Evolutionary conservation across 2,797 vertebrate genomes (phyloP), one percentile per base, ranked within the genome.

Genomic region (Vespertilio murinus): DNA sequence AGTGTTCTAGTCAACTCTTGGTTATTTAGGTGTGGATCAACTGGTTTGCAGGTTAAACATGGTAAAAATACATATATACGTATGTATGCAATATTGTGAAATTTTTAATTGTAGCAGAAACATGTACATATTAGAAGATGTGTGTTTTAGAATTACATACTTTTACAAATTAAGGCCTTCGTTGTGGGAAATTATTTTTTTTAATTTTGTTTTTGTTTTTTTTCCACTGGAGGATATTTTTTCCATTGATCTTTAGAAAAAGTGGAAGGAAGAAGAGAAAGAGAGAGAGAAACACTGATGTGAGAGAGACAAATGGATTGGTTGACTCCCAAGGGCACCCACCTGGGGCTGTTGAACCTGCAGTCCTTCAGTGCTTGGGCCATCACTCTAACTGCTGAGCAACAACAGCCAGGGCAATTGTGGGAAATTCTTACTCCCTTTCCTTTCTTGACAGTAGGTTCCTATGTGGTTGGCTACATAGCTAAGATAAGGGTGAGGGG

Each of bases 1-100:
- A 74, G 7, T 82, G 14, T 85, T 47, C 18, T 45, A n/a, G n/a
- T 84, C 3, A 3, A 89, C 4, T 38, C 6, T 88, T 95, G 42
- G 61, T 83, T 88, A 83, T 70, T 91, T 93, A 91, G 18, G 20
- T 93, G 11, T 70, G 30, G 42, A 67, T 74, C 78, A 70, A 78
- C 38, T 96, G 70, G 42, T 71, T 94, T 94, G 18, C 40, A 79
- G 9, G 20, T 91, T 87, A 96, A 88, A 65, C 6, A 40, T 49
- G 69, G 17, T 94, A 81, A 87, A 84, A 67, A 89, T 20, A 67
- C 3, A 35, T 52, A 52, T 5, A 42, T 38, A 52, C 59, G 65
- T 49, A 65, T 65, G 40, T 20, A 35, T 42, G 11, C 71, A 70
- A 20, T 81, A 81, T 95, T 92, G 25, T 77, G 33, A 79, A 91